Base-by-base conservation (phyloP, 2,888 invertebrate species). In the Eurytoma adleriae region DNA sequence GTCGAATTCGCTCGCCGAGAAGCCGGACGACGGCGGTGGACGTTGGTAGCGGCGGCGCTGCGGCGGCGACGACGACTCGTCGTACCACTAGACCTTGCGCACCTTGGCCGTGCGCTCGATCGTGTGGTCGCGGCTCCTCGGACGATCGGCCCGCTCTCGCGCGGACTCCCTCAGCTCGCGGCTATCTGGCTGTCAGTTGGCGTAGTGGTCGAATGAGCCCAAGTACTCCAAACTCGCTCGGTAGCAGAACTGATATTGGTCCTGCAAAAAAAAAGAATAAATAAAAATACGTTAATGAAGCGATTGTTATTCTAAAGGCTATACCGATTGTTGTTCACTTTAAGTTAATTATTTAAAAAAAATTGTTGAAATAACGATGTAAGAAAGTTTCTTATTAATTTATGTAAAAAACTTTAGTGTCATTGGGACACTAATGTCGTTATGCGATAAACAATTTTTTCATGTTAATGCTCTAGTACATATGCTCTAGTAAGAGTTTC, bases 161-260 rank as follows among this genome's bases (percentile, higher is more conserved):
- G 69, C 72, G 48, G 79, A 57, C n/a, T 79, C 86, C 69, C 89
- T 86, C 76, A 88, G 85, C 85, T 90, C 89, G 83, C 90, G 90
- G 76, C 86, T 85, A 84, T 90, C 90, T 88, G 89, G 86, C 87
- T 91, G 90, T 95, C 94, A 96, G 93, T 96, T 96, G 91, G 96
- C 94, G 92, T 97, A 97, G 92, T 99, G 98, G 92, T 99, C 98
- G 92, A 99, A 99, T 30, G 98, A 98, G 86, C 98, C 98, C 91
- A 99, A 94, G 92, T 99, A 99, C 91, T 99, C 99, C 91, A 99
- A 93, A 86, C 99, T 98, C 82, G 99, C 99, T 87, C 98, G 96
- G 92, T 99, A 99, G 92, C 99, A 99, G 93, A 99, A 99, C 92
- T 99, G 98, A 92, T 99, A 99, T 92, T 99, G 99, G 93, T 99